Evolutionary conservation across 2,888 invertebrate genomes (phyloP), one percentile per base, ranked within the genome.

Genomic region (Oegoconia quadripuncta): DNA sequence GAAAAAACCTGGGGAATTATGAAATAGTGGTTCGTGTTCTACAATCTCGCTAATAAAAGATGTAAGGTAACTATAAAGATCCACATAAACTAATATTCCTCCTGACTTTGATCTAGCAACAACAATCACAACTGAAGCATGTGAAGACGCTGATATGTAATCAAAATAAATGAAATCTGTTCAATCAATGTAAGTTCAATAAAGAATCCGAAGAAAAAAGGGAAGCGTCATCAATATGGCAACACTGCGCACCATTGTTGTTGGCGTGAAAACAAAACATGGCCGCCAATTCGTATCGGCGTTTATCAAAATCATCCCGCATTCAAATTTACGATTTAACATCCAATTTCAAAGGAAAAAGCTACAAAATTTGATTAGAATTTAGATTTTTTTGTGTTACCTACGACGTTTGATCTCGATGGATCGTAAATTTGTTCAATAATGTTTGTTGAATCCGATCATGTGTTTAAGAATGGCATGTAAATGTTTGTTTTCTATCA

Each of bases 401-500:
- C 56, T 59, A 58, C 58, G 56, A 72, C 74, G 23, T 79, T 81
- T 81, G 81, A 82, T 82, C 78, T 77, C 64, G 64, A 66, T 74
- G 49, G 64, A 49, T 71, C 76, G 76, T 82, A 81, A 80, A 81
- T 76, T 70, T 60, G 63, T 72, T 67, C 66, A 60, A 72, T 75
- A 74, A 64, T 79, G 80, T 81, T 80, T 77, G 74, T 79, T 74
- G 70, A 74, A 77, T 74, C 74, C 65, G 52, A 71, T 77, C 70
- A 70, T 74, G 62, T 77, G 75, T 75, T 75, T 67, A 64, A 72
- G 74, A 77, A 76, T 75, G 76, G 73, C 73, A 71, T 72, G 73
- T 76, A 71, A 74, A 66, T 82, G 82, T 82, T 83, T 84, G 81
- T 82, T 83, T 83, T 76, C 76, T 81, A 84, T 86, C 84, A 79